These are phyloP conservation scores for Musca domestica DNA, from an alignment of 1,140 invertebrate species.

Conservation along the genomic window DNA sequence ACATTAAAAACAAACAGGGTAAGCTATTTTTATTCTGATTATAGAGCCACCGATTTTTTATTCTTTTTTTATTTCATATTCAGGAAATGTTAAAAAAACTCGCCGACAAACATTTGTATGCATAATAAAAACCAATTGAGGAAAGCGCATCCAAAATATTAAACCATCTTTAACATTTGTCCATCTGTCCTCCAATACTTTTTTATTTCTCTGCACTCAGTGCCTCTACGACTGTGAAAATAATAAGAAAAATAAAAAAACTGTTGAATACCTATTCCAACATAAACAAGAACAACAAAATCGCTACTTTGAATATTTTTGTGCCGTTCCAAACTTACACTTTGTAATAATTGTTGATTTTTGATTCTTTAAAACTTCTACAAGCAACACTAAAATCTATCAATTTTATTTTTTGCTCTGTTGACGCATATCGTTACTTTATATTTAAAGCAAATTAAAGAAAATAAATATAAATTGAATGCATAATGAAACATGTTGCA, in stretches of 20 bases:
- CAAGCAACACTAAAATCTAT: background rate
- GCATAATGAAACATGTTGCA: background rate
- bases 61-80: too few species aligned
- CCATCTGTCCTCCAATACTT: too few species aligned
- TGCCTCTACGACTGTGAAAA: slow-evolving; percentile 24
- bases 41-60: too few species aligned
- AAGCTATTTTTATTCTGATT: too few species aligned
- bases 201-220: slow-evolving; percentile 5
- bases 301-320: background rate
- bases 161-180: too few species aligned
- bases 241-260: background rate
- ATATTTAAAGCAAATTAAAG: too few species aligned
- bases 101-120: too few species aligned
- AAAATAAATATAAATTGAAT: too few species aligned
- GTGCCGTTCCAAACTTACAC: background rate
- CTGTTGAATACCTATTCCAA: background rate
- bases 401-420: background rate
- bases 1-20: too few species aligned
- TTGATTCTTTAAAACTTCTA: background rate
- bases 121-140: too few species aligned
- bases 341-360: background rate
- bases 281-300: background rate
- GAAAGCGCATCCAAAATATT: too few species aligned
- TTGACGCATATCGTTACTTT: slow-evolving; percentile 3
- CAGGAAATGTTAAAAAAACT: too few species aligned